Conservation (phyloP, 2,888 invertebrate genomes). For the Luffia ferchaultella region DNA sequence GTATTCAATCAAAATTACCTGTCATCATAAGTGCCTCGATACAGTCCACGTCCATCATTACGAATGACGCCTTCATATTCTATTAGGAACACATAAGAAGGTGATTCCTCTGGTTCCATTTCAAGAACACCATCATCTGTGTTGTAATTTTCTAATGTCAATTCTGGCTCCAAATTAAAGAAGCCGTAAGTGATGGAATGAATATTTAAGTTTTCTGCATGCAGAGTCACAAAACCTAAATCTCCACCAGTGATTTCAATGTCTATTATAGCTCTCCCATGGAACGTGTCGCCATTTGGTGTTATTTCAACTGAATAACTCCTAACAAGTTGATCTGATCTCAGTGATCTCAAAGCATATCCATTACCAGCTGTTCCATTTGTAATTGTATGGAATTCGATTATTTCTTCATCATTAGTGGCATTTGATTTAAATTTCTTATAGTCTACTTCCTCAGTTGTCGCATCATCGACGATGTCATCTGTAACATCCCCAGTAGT, state of each 20-base stretch:
- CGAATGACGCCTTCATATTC: constrained; percentile 26
- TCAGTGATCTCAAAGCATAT: no score
- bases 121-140: constrained; percentile 24
- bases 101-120: constrained; percentile 23
- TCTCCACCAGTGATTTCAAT: constrained; percentile 18
- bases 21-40: constrained; percentile 22
- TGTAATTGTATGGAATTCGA: no score
- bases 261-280: constrained; percentile 28
- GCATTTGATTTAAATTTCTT: no score
- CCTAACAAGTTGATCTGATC: constrained; percentile 23
- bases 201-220: constrained; percentile 24
- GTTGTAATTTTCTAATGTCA: constrained; percentile 18
- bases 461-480: neutral
- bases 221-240: constrained; percentile 24
- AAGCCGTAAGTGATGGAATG: constrained; percentile 23
- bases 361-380: no score
- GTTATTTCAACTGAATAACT: constrained; percentile 29
- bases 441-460: neutral
- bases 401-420: no score
- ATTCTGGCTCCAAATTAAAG: constrained; percentile 16
- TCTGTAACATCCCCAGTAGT: neutral
- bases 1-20: constrained; percentile 4
- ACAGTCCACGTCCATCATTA: constrained; percentile 24
- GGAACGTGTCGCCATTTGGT: constrained; percentile 23
- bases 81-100: constrained; percentile 26